Percentiles rank a stretch among this genome's conserved stretches.
These are phyloP conservation scores for Lethenteron reissneri DNA, from an alignment of 2,113 vertebrate genomes.

Conservation along the genomic window DNA sequence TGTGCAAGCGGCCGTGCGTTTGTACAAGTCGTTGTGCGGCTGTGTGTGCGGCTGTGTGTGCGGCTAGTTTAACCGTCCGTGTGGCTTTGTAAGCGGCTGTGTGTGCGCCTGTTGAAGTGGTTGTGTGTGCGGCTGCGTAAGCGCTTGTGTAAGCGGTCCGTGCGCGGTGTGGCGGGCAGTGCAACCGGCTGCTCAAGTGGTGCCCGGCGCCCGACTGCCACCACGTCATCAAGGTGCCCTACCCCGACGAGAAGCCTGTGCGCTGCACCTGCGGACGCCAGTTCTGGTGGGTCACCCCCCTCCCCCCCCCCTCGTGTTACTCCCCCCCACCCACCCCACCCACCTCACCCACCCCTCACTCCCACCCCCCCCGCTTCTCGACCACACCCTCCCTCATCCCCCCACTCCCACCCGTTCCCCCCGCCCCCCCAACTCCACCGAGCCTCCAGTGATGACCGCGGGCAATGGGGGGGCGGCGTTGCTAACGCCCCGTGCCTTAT, in stretches of 20 bases:
- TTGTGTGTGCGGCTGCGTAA: neutral
- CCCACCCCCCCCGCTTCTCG: neutral
- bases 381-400: neutral
- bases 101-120: neutral
- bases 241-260: constrained; percentile 94
- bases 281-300: constrained; percentile 52
- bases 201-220: constrained; percentile 97
- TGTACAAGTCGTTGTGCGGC: neutral
- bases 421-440: neutral
- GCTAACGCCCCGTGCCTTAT: neutral
- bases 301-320: neutral
- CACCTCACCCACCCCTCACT: neutral
- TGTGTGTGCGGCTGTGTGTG: neutral
- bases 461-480: no score
- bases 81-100: neutral
- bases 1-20: neutral
- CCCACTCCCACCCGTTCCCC: neutral
- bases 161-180: constrained; percentile 24
- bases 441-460: no score
- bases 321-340: neutral
- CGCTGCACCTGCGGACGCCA: constrained; percentile 96
- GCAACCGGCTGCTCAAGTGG: constrained; percentile 99
- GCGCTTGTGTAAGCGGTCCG: neutral
- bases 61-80: neutral
- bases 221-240: constrained; percentile 98